Percentiles rank a stretch among this genome's conserved stretches.
These are phyloP conservation scores for Decapterus maruadsi DNA, from an alignment of 2,797 vertebrate species.

Conservation along the genomic window DNA sequence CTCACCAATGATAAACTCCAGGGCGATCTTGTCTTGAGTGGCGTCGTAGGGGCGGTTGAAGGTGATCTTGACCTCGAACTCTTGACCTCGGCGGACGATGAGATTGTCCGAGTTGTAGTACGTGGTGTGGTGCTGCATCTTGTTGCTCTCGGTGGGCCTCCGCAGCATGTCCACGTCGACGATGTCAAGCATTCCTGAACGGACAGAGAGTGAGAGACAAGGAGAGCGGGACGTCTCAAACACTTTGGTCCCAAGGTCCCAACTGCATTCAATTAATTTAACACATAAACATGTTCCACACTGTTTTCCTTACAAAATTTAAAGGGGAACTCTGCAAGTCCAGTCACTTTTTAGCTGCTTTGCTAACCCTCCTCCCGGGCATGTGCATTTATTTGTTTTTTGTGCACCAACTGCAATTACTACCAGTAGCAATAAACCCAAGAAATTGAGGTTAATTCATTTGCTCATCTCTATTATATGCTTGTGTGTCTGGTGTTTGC, in stretches of 20 bases:
- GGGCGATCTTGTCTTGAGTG: constrained; percentile 86
- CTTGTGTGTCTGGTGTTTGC: too few relatives aligned
- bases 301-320: too few relatives aligned
- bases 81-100: constrained; percentile 92
- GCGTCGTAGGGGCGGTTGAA: constrained; percentile 90
- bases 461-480: too few relatives aligned
- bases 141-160: constrained; percentile 84
- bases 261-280: too few relatives aligned
- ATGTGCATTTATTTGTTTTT: too few relatives aligned
- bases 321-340: too few relatives aligned
- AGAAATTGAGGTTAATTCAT: too few relatives aligned
- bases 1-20: constrained; percentile 96
- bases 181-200: constrained; percentile 89
- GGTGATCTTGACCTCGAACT: constrained; percentile 89
- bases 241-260: neutral
- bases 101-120: constrained; percentile 84
- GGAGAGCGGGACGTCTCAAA: neutral
- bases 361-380: too few relatives aligned
- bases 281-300: too few relatives aligned
- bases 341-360: too few relatives aligned
- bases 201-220: neutral
- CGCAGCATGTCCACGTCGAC: constrained; percentile 86
- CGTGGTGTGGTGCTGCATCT: constrained; percentile 87
- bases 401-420: too few relatives aligned
- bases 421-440: too few relatives aligned